Evolutionary conservation across 2,797 vertebrate genomes (phyloP).

Genomic region (Valencia hispanica): DNA sequence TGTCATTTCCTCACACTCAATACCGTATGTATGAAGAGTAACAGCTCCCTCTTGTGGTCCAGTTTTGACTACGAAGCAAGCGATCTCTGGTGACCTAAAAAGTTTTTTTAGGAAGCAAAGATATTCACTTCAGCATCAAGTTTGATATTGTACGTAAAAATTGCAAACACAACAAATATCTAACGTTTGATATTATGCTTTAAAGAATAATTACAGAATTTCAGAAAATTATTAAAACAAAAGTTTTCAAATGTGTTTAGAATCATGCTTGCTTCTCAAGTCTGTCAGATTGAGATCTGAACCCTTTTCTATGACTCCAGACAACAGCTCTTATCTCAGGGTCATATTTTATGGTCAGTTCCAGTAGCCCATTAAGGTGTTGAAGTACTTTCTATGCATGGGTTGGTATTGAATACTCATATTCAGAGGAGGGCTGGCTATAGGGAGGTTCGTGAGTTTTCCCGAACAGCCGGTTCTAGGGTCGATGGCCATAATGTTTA

Average conservation of each 20-base stretch:
- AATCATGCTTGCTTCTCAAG: neutral
- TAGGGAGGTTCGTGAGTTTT: no score
- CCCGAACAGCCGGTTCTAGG: no score
- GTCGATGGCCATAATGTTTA: no score
- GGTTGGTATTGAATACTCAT: no score
- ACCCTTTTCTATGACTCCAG: neutral
- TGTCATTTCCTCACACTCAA: no score
- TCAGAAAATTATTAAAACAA: neutral
- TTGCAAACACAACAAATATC: neutral
- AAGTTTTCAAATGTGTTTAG: no score
- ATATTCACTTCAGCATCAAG: neutral
- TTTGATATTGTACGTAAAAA: neutral
- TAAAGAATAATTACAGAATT: neutral
- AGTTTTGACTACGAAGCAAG: neutral
- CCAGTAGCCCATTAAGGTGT: neutral
- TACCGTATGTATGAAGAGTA: no score
- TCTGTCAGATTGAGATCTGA: neutral
- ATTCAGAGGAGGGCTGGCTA: no score
- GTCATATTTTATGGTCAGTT: neutral
- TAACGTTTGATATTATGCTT: neutral
- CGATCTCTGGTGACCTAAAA: neutral
- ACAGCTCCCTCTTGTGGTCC: conserved; percentile 50
- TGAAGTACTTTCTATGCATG: neutral
- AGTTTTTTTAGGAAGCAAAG: neutral
- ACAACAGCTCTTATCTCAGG: neutral